phyloP scores from a whole-genome alignment of 1,140 invertebrate genomes.

The Drosophila setifemur region DNA sequence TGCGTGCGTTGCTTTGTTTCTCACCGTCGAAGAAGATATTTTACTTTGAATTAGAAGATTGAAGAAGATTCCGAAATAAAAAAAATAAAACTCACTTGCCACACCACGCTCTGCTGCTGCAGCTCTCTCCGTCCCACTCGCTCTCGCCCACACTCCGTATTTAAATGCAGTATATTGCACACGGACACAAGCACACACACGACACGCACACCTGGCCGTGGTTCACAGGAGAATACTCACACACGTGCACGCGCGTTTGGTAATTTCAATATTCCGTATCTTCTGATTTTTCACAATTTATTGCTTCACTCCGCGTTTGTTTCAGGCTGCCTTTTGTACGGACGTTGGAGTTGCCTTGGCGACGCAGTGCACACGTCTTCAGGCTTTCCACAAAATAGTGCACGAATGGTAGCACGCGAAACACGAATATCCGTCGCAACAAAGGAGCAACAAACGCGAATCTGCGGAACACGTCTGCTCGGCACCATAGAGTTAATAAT shows the following conservation, averaged over 20 bases:
- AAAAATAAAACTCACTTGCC: conserved; percentile 49
- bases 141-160: conserved; percentile 56
- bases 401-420: too few species aligned
- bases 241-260: conserved; percentile 38
- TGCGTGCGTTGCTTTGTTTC: conserved; percentile 33
- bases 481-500: too few species aligned
- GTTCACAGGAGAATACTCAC: conserved; percentile 17
- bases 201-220: conserved; percentile 4
- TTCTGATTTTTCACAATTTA: conserved; percentile 39
- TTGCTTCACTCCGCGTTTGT: conserved; percentile 6
- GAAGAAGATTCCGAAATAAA: conserved; percentile 32
- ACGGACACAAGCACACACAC: conserved; percentile 2
- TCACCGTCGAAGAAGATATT: conserved; percentile 15
- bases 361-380: too few species aligned
- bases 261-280: conserved; percentile 46
- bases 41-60: conserved; percentile 8
- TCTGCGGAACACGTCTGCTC: too few species aligned
- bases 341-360: neutral
- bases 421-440: too few species aligned
- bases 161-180: conserved; percentile 58
- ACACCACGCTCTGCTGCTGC: conserved; percentile 44
- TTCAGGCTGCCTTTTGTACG: conserved; percentile 6
- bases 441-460: too few species aligned
- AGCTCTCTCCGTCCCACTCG: conserved; percentile 43
- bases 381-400: too few species aligned